Base-by-base conservation (phyloP, 2,888 invertebrate genomes). In the Cynaeus angustus region DNA sequence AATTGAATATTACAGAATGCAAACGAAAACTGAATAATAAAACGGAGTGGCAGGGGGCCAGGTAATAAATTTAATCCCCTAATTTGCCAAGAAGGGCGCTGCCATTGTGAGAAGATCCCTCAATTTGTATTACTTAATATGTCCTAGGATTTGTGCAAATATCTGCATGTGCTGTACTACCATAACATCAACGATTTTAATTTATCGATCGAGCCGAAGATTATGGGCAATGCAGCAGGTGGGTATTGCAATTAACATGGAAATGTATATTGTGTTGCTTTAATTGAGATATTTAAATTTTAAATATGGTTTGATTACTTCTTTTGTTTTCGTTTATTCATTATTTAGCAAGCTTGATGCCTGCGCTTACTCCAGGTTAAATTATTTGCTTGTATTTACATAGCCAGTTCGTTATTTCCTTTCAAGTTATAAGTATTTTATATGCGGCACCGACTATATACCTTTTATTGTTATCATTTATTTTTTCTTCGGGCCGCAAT, bases 211-310 rank as follows among this genome's bases (percentile, higher is more conserved):
- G 74, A 74, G 75, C 74, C 70, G 75, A 55, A 78, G 77, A 80
- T 78, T 79, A 77, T 74, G 75, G 74, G 69, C 73, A 71, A 73
- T 73, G 78, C 76, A 77, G 80, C 82, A 82, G 82, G 82, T 82
- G 82, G 80, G 78, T 77, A 73, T 75, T 76, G 79, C 81, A 83
- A 83, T 83, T 82, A 83, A 82, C 82, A 83, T 82, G 81, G 82
- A 83, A 83, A 83, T 83, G 81, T 81, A 80, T 81, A 82, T 82
- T 83, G 81, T 83, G 82, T 81, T 80, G 81, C 81, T 80, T 82
- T 83, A 83, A 83, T 83, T 82, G 81, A 82, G 79, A 82, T 80
- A 83, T 83, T 83, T 83, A 83, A 83, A 83, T 79, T 83, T 83
- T 83, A 83, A 83, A 83, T 83, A 83, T 83, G 81, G 82, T 81